phyloP scores from a whole-genome alignment of 2,888 invertebrate species.

The Oegoconia quadripuncta region DNA sequence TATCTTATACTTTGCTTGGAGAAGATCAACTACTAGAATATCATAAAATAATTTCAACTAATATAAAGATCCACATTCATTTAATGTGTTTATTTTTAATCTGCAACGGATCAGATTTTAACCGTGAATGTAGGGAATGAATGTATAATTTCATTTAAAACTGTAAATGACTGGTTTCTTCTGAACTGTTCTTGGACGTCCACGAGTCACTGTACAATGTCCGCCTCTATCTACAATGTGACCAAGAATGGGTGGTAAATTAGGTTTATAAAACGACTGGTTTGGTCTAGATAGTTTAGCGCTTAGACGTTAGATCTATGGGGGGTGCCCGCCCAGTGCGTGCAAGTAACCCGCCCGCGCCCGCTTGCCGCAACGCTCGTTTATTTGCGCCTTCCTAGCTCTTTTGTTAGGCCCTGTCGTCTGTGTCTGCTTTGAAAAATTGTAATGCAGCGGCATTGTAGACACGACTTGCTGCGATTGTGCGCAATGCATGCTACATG shows the following conservation, averaged over 20 bases:
- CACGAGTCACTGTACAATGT: too few species aligned
- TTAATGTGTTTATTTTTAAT: too few species aligned
- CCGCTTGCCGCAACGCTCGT: conserved; percentile 65
- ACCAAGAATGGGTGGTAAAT: too few species aligned
- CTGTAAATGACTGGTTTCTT: background rate
- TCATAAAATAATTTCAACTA: too few species aligned
- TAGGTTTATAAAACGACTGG: background rate
- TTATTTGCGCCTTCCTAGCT: conserved; percentile 74
- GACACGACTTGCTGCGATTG: conserved; percentile 61
- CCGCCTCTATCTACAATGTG: too few species aligned
- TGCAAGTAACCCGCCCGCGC: conserved; percentile 46
- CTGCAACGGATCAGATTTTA: background rate
- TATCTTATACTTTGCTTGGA: background rate
- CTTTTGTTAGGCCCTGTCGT: conserved; percentile 73
- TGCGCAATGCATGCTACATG: conserved; percentile 38
- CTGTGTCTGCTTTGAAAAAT: conserved; percentile 75
- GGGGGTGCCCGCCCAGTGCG: conserved; percentile 43
- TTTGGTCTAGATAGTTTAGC: background rate
- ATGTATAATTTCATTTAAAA: too few species aligned
- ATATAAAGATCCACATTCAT: too few species aligned
- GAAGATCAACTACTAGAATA: too few species aligned
- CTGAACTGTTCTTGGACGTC: too few species aligned
- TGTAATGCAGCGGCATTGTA: conserved; percentile 72
- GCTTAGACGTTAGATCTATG: conserved; percentile 6
- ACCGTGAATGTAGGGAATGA: background rate